A percentile compares a stretch with the other conserved stretches of the same genome.
These are phyloP conservation scores for Sarcophaga carnaria DNA, from an alignment of 2,888 invertebrate species.

Conservation along the genomic window DNA sequence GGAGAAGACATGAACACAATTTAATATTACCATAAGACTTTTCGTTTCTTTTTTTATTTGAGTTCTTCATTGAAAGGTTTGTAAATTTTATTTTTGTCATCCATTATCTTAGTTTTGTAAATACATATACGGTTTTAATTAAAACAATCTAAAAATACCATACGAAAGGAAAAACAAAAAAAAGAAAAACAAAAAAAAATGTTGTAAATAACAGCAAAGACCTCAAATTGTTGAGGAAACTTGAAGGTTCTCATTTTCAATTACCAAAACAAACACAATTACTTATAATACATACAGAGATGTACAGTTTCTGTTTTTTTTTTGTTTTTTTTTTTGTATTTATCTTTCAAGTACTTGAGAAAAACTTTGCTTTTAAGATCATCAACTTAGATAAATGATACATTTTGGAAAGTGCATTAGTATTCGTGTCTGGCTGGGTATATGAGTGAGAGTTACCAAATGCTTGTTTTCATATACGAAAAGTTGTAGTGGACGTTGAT, in stretches of 20 bases:
- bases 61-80: background rate
- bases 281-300: background rate
- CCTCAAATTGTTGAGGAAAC: constrained; percentile 21
- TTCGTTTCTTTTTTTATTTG: background rate
- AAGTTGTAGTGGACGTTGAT: constrained; percentile 16
- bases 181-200: no score
- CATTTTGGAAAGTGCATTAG: background rate
- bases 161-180: background rate
- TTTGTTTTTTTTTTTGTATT: constrained; percentile 9
- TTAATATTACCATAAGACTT: background rate
- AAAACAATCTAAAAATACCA: constrained; percentile 1
- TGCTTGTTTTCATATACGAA: no score
- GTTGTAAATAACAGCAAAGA: background rate
- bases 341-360: constrained; percentile 22
- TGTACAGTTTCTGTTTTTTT: background rate
- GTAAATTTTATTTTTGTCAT: background rate
- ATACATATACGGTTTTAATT: constrained; percentile 8
- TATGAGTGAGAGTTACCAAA: background rate
- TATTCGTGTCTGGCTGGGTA: background rate
- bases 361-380: constrained; percentile 39
- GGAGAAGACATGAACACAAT: no score
- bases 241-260: constrained; percentile 47
- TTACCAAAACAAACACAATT: constrained; percentile 31
- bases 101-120: background rate
- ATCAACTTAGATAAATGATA: constrained; percentile 41